Evolutionary conservation across 2,113 vertebrate genomes (phyloP).

Genomic region (Onychostruthus taczanowskii): DNA sequence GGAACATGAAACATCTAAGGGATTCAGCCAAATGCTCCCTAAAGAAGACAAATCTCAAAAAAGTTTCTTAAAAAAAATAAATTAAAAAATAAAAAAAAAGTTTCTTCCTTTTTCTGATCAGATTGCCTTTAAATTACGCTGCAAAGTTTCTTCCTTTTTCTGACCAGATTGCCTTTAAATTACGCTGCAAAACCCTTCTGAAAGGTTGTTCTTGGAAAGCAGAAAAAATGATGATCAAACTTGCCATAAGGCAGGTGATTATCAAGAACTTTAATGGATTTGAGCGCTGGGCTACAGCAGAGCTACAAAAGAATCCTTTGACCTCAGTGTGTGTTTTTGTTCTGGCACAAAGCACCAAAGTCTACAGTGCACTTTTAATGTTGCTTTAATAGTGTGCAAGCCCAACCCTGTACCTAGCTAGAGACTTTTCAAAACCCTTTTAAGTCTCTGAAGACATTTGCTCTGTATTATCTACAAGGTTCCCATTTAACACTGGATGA

Average conservation of each 20-base stretch:
- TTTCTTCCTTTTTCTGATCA: background rate
- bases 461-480: background rate
- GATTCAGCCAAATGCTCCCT: background rate
- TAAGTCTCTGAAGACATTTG: background rate
- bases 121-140: slow-evolving; percentile 31
- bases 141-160: background rate
- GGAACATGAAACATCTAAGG: background rate
- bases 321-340: slow-evolving; percentile 46
- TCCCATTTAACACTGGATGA: background rate
- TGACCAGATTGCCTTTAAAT: slow-evolving; percentile 26
- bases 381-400: background rate
- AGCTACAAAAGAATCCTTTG: slow-evolving; percentile 32
- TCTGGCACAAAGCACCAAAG: slow-evolving; percentile 43
- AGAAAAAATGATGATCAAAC: slow-evolving; percentile 5
- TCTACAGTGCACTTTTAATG: background rate
- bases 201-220: slow-evolving; percentile 42
- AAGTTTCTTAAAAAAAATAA: background rate
- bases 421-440: slow-evolving; percentile 17
- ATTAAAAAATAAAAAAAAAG: background rate
- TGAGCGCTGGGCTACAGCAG: background rate
- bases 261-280: slow-evolving; percentile 55
- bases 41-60: background rate
- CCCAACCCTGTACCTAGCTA: background rate
- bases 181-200: slow-evolving; percentile 20
- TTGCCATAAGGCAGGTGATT: slow-evolving; percentile 53